A percentile compares a stretch with the other conserved stretches of the same genome.
These are phyloP conservation scores for Panthera leo DNA, from an alignment of 2,113 vertebrate species.

Conservation along the genomic window DNA sequence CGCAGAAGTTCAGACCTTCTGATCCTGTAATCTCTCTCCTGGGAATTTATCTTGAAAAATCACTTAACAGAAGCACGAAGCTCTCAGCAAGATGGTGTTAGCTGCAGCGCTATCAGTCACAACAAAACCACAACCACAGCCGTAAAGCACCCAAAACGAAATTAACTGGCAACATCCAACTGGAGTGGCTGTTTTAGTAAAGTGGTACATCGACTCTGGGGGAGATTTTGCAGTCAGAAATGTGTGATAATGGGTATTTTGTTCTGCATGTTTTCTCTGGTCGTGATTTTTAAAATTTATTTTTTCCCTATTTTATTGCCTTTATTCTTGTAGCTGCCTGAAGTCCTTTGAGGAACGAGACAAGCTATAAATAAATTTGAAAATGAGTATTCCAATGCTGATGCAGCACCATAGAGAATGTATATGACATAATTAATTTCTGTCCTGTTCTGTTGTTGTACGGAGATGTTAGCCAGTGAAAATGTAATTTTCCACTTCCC, in stretches of 20 bases:
- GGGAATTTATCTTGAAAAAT: conserved; percentile 44
- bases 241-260: not conserved
- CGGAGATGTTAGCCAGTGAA: not conserved
- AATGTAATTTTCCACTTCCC: conserved; percentile 17
- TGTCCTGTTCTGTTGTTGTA: not conserved
- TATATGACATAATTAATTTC: conserved; percentile 54
- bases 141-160: not conserved
- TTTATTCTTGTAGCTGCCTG: conserved; percentile 49
- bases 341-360: conserved; percentile 66
- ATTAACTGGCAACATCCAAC: not conserved
- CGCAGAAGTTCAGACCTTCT: conserved; percentile 7
- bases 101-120: not conserved
- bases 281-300: not conserved
- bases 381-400: conserved; percentile 61
- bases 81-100: conserved; percentile 9
- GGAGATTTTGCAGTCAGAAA: not conserved
- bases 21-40: conserved; percentile 30
- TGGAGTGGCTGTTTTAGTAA: not conserved
- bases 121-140: conserved; percentile 21
- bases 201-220: not conserved
- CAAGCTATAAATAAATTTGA: conserved; percentile 56
- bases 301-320: conserved; percentile 28
- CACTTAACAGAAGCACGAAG: conserved; percentile 25
- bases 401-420: conserved; percentile 8
- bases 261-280: not conserved